These are phyloP conservation scores for Chionoecetes opilio DNA, from an alignment of 1,140 invertebrate genomes.

Conservation along the genomic window DNA sequence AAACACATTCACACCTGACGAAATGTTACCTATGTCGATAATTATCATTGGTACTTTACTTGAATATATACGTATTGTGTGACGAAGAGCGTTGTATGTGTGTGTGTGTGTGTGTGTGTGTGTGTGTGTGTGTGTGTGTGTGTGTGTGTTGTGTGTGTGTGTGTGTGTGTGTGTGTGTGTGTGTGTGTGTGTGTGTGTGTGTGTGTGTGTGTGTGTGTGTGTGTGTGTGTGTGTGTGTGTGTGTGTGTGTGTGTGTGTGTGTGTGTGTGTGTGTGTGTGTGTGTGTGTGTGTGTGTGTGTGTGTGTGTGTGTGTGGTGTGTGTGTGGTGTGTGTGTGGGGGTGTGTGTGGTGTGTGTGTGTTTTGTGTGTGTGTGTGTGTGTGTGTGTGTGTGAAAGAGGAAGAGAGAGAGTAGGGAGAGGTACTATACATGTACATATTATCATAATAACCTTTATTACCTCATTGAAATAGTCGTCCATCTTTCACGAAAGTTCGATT, in stretches of 20 bases:
- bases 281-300: background rate
- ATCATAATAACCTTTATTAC: background rate
- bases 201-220: conserved; percentile 52
- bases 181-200: conserved; percentile 27
- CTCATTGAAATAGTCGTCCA: background rate
- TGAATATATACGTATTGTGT: too few species aligned
- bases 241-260: conserved; percentile 47
- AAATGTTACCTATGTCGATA: too few species aligned
- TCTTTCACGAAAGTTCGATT: background rate
- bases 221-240: conserved; percentile 41
- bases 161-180: background rate
- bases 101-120: conserved; percentile 21
- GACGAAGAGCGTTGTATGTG: too few species aligned
- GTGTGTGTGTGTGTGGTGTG: too few species aligned
- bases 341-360: conserved; percentile 43
- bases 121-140: conserved; percentile 41
- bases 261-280: conserved; percentile 31
- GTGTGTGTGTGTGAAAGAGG: conserved; percentile 35
- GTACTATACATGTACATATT: background rate
- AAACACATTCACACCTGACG: too few species aligned
- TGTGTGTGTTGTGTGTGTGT: conserved; percentile 46
- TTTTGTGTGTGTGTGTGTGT: conserved; percentile 47
- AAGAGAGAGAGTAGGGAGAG: too few species aligned
- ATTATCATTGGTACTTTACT: too few species aligned
- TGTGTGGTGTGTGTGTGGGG: conserved; percentile 43